Evolutionary conservation across 2,888 invertebrate species (phyloP).

Genomic region (Malacosoma neustria): DNA sequence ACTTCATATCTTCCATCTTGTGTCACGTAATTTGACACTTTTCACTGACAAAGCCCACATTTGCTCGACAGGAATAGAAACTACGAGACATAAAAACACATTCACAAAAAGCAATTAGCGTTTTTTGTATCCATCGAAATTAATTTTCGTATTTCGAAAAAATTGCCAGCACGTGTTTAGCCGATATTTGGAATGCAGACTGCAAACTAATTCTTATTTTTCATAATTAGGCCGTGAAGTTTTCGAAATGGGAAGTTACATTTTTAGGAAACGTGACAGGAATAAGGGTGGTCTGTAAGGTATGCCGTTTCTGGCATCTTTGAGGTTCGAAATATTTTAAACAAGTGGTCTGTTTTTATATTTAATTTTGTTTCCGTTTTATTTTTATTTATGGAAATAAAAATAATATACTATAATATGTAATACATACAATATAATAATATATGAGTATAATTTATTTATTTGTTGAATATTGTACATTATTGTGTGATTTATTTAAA

Average conservation of each 20-base stretch:
- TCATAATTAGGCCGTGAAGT: slow-evolving; percentile 68
- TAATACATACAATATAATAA: too few species aligned
- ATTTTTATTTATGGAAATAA: too few species aligned
- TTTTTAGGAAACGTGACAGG: slow-evolving; percentile 26
- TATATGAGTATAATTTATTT: too few species aligned
- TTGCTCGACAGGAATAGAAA: slow-evolving; percentile 51
- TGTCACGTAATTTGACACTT: slow-evolving; percentile 74
- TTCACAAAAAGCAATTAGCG: slow-evolving; percentile 68
- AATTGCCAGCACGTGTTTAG: slow-evolving; percentile 61
- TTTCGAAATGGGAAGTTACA: slow-evolving; percentile 26
- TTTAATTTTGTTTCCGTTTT: too few species aligned
- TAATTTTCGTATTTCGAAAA: slow-evolving; percentile 60
- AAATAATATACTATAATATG: too few species aligned
- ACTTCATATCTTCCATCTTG: slow-evolving; percentile 57
- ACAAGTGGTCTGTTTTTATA: too few species aligned
- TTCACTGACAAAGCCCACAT: slow-evolving; percentile 71
- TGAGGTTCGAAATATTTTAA: slow-evolving; percentile 6
- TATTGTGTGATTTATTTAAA: too few species aligned
- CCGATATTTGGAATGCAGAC: slow-evolving; percentile 33
- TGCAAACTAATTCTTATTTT: slow-evolving; percentile 67
- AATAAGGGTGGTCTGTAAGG: slow-evolving; percentile 45
- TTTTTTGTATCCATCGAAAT: slow-evolving; percentile 57
- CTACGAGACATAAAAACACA: slow-evolving; percentile 54
- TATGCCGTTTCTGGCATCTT: slow-evolving; percentile 20
- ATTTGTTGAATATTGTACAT: too few species aligned